Conservation (phyloP, 2,888 invertebrate genomes). For the Ethmia dodecea region DNA sequence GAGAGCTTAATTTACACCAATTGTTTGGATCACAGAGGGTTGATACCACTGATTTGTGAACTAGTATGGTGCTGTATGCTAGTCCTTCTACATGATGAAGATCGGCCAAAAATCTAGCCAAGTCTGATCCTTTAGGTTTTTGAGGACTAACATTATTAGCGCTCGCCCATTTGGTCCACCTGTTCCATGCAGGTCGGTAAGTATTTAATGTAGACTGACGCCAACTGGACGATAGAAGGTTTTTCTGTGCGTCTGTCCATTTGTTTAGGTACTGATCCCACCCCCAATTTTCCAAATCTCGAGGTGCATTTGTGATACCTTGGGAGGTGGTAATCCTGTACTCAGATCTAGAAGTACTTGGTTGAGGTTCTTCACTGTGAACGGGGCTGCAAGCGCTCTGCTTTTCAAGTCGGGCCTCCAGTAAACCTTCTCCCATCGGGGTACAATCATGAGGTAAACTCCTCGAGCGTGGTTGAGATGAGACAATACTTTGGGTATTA, state of each 20-base stretch:
- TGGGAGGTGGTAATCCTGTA: slow-evolving; percentile 13
- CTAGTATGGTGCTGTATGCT: slow-evolving; percentile 11
- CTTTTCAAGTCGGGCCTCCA: slow-evolving; percentile 21
- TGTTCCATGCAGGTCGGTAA: slow-evolving; percentile 12
- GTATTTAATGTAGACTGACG: slow-evolving; percentile 18
- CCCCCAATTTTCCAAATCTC: slow-evolving; percentile 21
- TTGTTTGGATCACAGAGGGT: neutral
- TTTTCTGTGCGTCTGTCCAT: slow-evolving; percentile 15
- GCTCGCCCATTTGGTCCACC: slow-evolving; percentile 13
- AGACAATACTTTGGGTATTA: slow-evolving; percentile 23
- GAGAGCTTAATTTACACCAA: neutral
- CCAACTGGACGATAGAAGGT: slow-evolving; percentile 18
- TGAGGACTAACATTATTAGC: slow-evolving; percentile 1
- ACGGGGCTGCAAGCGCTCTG: slow-evolving; percentile 13
- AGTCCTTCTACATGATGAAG: slow-evolving; percentile 8
- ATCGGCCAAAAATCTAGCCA: slow-evolving; percentile 9
- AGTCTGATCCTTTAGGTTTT: slow-evolving; percentile 5
- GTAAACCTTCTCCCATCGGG: slow-evolving; percentile 7
- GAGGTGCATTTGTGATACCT: slow-evolving; percentile 9
- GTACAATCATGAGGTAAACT: slow-evolving; percentile 9
- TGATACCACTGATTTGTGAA: slow-evolving; percentile 8
- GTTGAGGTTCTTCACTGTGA: slow-evolving; percentile 10
- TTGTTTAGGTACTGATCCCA: slow-evolving; percentile 15
- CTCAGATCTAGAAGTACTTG: slow-evolving; percentile 12
- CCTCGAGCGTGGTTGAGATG: slow-evolving; percentile 22